phyloP scores from a whole-genome alignment of 1,140 invertebrate species.

The Brevipalpus yothersi region DNA sequence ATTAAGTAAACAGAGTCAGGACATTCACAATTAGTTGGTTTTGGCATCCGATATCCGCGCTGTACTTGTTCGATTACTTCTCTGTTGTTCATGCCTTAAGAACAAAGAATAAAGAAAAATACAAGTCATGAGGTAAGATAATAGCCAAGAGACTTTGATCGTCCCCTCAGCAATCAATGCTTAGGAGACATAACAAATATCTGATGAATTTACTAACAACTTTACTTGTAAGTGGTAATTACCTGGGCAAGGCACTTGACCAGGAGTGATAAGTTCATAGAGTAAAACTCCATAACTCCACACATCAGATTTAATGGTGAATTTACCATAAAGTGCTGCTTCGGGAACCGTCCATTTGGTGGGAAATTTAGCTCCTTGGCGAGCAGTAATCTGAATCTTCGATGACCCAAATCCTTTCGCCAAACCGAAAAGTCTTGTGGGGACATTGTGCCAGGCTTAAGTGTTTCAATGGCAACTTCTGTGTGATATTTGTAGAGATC shows the following conservation, averaged over 20 bases:
- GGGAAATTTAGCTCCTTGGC: conserved; percentile 72
- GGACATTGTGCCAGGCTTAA: conserved; percentile 86
- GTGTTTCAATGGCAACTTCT: conserved; percentile 89
- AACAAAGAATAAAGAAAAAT: not conserved
- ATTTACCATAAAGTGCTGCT: conserved; percentile 74
- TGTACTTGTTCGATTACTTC: conserved; percentile 92
- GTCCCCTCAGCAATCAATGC: not conserved
- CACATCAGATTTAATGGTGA: conserved; percentile 94
- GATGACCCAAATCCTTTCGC: conserved; percentile 79
- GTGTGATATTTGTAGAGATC: conserved; percentile 33
- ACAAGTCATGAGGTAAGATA: not conserved
- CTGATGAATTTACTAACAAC: not conserved
- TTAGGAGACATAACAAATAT: not conserved
- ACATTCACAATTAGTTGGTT: conserved; percentile 31
- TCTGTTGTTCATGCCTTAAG: conserved; percentile 56
- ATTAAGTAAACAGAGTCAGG: conserved; percentile 76
- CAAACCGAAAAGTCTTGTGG: conserved; percentile 87
- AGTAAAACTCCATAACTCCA: conserved; percentile 93
- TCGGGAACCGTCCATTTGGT: conserved; percentile 96
- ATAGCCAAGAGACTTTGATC: not conserved
- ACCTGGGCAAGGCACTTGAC: conserved; percentile 76
- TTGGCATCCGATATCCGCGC: conserved; percentile 81
- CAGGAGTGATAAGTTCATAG: conserved; percentile 90
- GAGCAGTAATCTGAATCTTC: conserved; percentile 93
- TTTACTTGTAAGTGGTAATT: too few species aligned